Evolutionary conservation across 2,113 vertebrate genomes (phyloP).

Genomic region (Megalops atlanticus): DNA sequence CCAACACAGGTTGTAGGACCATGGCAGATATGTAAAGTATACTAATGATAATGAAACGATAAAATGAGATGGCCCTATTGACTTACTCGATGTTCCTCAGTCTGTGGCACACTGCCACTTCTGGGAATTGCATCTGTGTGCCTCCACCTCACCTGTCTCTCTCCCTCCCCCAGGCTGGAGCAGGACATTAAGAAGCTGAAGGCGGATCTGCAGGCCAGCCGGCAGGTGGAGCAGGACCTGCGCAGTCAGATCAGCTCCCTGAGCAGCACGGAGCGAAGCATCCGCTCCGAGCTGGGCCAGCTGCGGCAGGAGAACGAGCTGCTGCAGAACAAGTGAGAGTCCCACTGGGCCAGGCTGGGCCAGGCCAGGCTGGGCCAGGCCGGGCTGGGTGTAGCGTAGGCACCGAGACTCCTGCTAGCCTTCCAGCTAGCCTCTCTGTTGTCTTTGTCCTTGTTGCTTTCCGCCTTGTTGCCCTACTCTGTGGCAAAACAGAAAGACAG

Average conservation of each 20-base stretch:
- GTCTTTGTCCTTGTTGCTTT: not conserved
- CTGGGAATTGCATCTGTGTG: too few species aligned
- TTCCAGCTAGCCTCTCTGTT: not conserved
- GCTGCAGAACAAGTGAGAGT: conserved; percentile 91
- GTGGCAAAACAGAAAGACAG: not conserved
- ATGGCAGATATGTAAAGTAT: too few species aligned
- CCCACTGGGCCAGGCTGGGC: not conserved
- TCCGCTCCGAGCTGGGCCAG: conserved; percentile 89
- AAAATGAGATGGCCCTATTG: too few species aligned
- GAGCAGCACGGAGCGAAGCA: conserved; percentile 84
- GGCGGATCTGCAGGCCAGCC: conserved; percentile 94
- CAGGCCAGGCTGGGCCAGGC: too few species aligned
- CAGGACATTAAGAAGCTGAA: conserved; percentile 98
- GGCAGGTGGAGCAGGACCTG: conserved; percentile 94
- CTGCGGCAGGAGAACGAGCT: conserved; percentile 95
- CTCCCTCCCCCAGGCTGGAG: conserved; percentile 78
- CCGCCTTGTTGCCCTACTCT: not conserved
- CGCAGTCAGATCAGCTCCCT: conserved; percentile 92
- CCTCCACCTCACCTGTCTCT: not conserved
- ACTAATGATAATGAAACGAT: too few species aligned
- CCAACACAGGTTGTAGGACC: too few species aligned
- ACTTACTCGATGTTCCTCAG: too few species aligned
- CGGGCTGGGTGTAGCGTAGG: too few species aligned
- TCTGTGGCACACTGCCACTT: too few species aligned
- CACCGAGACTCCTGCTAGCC: too few species aligned